Conservation (phyloP, 92 coral and sea anemone species). For the Ricordea florida region DNA sequence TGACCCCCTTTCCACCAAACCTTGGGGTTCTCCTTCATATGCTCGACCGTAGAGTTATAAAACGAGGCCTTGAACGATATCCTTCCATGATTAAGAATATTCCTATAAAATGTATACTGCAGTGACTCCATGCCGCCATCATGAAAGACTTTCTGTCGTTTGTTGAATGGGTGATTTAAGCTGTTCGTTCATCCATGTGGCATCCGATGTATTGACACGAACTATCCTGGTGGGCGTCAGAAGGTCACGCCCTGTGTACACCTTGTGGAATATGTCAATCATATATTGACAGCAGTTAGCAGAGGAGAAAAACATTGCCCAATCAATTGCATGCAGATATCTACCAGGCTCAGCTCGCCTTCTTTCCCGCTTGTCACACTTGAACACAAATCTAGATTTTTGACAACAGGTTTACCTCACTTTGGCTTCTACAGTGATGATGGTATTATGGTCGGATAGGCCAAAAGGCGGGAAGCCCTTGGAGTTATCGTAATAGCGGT, state of each 20-base stretch:
- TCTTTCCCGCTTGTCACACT: slow-evolving; percentile 27
- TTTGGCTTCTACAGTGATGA: background rate
- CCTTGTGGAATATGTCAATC: background rate
- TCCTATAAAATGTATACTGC: too few species aligned
- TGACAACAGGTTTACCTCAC: background rate
- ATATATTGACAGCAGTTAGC: background rate
- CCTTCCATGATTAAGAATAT: too few species aligned
- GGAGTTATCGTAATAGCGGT: background rate
- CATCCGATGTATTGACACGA: slow-evolving; percentile 16
- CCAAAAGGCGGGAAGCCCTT: slow-evolving; percentile 30
- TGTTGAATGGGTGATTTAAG: slow-evolving; percentile 40
- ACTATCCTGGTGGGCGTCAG: slow-evolving; percentile 32
- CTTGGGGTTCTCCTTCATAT: too few species aligned
- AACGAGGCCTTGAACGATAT: too few species aligned
- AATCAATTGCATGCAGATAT: slow-evolving; percentile 36
- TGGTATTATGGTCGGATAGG: slow-evolving; percentile 54
- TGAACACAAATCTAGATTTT: background rate
- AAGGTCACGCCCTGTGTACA: slow-evolving; percentile 16
- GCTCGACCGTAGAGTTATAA: too few species aligned
- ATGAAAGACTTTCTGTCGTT: slow-evolving; percentile 45
- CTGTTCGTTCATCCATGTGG: slow-evolving; percentile 46
- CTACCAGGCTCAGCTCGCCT: slow-evolving; percentile 19
- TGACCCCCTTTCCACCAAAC: too few species aligned
- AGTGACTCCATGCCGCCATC: slow-evolving; percentile 24
- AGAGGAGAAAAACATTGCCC: slow-evolving; percentile 1